Evolutionary conservation across 53 echinoderm and acorn worm genomes (phyloP).

Genomic region (Echinometra lucunter): DNA sequence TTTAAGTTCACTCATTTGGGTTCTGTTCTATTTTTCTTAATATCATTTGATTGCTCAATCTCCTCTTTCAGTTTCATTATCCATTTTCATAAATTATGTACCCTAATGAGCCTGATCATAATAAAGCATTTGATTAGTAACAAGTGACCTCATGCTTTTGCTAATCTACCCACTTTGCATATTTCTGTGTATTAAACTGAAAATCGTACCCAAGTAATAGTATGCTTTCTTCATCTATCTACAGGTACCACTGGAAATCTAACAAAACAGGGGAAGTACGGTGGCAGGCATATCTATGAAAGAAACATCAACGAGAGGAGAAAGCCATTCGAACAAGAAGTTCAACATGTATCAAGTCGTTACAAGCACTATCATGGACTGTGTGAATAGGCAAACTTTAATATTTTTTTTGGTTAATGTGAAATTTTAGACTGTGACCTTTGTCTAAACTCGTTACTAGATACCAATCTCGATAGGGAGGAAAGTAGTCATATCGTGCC

Average conservation of each 20-base stretch:
- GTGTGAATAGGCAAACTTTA: conserved; percentile 79
- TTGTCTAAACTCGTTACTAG: neutral
- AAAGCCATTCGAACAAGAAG: conserved; percentile 84
- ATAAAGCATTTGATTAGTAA: no score
- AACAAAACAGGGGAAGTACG: conserved; percentile 84
- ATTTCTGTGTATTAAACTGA: no score
- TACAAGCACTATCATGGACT: conserved; percentile 95
- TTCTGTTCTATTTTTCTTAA: neutral
- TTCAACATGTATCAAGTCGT: conserved; percentile 92
- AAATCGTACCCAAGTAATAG: neutral
- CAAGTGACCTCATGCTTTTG: no score
- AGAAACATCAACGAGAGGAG: conserved; percentile 86
- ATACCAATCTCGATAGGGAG: neutral
- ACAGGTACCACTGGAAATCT: conserved; percentile 85
- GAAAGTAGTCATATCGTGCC: neutral
- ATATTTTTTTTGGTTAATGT: neutral
- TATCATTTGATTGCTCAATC: neutral
- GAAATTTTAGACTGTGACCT: neutral
- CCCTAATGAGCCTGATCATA: no score
- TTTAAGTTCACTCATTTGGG: no score
- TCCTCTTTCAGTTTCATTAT: neutral
- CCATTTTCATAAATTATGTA: neutral
- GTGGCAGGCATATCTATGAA: conserved; percentile 95
- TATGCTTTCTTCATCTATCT: neutral
- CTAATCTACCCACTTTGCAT: no score